phyloP scores from a whole-genome alignment of 2,797 vertebrate species.

The Gymnopithys bicolor region DNA sequence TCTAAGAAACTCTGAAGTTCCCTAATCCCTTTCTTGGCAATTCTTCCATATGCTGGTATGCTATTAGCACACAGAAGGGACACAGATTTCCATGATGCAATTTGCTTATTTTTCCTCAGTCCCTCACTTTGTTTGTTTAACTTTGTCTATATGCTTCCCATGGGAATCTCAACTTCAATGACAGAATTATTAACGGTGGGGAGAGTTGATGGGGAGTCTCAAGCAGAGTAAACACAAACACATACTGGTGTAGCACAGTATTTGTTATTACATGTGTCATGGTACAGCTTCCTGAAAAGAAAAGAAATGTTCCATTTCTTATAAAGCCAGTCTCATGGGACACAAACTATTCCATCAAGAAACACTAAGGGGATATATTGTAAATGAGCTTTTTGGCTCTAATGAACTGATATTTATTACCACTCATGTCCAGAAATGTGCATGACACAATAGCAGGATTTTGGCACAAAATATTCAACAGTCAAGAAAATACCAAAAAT shows the following conservation, averaged over 20 bases:
- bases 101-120: constrained; percentile 57
- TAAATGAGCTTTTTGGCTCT: constrained; percentile 2
- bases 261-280: constrained; percentile 54
- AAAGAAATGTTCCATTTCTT: constrained; percentile 43
- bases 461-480: neutral
- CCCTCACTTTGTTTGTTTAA: constrained; percentile 50
- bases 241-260: neutral
- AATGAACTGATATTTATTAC: neutral
- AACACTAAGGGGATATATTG: neutral
- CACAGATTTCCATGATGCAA: constrained; percentile 71
- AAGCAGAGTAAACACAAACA: constrained; percentile 62
- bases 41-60: constrained; percentile 32
- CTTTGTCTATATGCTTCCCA: constrained; percentile 64
- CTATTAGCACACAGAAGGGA: constrained; percentile 12
- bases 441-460: neutral
- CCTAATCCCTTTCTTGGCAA: constrained; percentile 54
- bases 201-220: constrained; percentile 37
- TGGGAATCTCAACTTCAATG: constrained; percentile 49
- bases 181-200: constrained; percentile 62
- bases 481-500: neutral
- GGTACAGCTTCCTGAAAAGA: constrained; percentile 21
- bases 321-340: neutral
- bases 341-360: neutral
- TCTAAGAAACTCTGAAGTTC: constrained; percentile 18
- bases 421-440: neutral